Percentiles rank a stretch among this genome's conserved stretches.
Evolutionary conservation across 1,140 invertebrate species (phyloP).

Genomic region (Philotrypesis tridentata): DNA sequence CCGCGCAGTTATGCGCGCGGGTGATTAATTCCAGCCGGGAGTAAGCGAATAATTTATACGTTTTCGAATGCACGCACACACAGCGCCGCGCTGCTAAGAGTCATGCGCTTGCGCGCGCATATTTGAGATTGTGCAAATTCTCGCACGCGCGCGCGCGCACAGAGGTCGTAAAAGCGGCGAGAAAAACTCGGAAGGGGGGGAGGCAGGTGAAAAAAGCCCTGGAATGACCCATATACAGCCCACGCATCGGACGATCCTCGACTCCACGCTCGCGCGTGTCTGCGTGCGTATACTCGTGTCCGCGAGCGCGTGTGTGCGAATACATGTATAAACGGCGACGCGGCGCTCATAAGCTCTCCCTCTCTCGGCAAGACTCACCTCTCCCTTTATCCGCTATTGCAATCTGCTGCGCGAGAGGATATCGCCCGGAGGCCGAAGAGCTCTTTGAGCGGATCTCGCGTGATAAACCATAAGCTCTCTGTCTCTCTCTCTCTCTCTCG

Average conservation of each 20-base stretch:
- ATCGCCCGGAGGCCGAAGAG: neutral
- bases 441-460: neutral
- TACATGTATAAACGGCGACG: too few species aligned
- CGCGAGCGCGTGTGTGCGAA: too few species aligned
- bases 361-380: neutral
- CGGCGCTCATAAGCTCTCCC: neutral
- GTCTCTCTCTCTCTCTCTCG: too few species aligned
- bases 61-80: neutral
- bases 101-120: too few species aligned
- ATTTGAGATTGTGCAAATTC: neutral
- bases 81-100: too few species aligned
- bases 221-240: neutral
- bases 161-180: neutral
- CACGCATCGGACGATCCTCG: neutral
- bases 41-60: too few species aligned
- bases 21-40: too few species aligned
- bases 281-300: too few species aligned
- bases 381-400: neutral
- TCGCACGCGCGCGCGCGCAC: neutral
- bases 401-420: neutral
- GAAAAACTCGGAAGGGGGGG: too few species aligned
- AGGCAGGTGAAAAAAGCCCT: neutral
- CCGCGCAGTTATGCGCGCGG: too few species aligned
- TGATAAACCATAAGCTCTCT: neutral
- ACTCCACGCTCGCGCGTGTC: too few species aligned